Base-by-base conservation (phyloP, 2,888 invertebrate genomes). In the Antitype chi region DNA sequence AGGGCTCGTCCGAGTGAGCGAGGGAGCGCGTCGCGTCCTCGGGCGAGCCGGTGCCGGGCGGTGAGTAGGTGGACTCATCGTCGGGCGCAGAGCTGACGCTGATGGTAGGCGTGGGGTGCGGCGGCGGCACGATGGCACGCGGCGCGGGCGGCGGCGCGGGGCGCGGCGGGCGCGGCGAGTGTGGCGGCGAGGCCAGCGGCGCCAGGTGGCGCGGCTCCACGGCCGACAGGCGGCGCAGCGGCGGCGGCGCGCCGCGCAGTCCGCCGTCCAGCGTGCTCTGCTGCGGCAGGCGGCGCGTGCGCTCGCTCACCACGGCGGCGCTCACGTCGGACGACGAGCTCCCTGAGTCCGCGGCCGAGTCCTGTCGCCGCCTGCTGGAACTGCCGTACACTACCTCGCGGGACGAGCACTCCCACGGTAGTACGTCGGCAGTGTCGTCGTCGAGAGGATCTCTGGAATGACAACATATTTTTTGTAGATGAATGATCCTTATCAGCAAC, bases 271-370 rank as follows among this genome's bases (percentile, higher is more conserved):
- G 94, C 63, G 98, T 98, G 93, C 97, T 97, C 93, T 98, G 98
- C 88, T 98, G 97, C 70, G 97, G 97, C 81, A 98, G 95, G 59
- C 98, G 97, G 80, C 98, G 97, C 87, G 97, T 97, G 87, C 98
- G 95, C 86, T 97, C 91, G 97, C 97, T 80, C 66, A 97, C 95
- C 97, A 86, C 94, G 68, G 97, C 96, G 5, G 95, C 91, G 91
- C 98, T 98, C 82, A 98, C 97, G 92, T 98, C 98, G 32, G 98
- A 98, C 20, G 98, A 98, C n/a, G 98, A 98, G 90, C 97, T 97
- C 90, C 97, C 98, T 25, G 98, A 98, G 93, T 98, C 98, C 64
- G 98, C 94, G 23, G 97, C 95, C 8, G 98, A 98, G 93, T 98
- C 98, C 91, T 98, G 98, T 47, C 98, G 96, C 28, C 97, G 94